phyloP scores from a whole-genome alignment of 2,888 invertebrate genomes.

The Eremobia ochroleuca region DNA sequence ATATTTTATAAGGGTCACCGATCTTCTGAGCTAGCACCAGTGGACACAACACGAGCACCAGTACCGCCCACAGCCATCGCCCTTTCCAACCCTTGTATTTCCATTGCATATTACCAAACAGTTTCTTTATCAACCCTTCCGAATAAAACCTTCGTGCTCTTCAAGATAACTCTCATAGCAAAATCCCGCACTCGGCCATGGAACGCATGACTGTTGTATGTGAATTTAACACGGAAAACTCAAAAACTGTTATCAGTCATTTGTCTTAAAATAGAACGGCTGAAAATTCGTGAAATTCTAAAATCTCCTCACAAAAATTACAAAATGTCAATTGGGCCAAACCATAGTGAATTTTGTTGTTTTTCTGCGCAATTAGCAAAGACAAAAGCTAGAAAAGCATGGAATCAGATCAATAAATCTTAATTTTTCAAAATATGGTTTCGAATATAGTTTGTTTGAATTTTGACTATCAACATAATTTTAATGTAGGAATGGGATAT shows the following conservation, averaged over 20 bases:
- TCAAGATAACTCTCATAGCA: slow-evolving; percentile 77
- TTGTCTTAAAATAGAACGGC: slow-evolving; percentile 88
- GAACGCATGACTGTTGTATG: slow-evolving; percentile 76
- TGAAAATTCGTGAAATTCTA: slow-evolving; percentile 83
- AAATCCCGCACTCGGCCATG: slow-evolving; percentile 66
- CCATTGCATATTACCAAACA: slow-evolving; percentile 88
- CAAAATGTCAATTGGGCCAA: slow-evolving; percentile 77
- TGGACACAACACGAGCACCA: slow-evolving; percentile 75
- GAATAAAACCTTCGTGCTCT: slow-evolving; percentile 73
- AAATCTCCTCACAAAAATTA: slow-evolving; percentile 80
- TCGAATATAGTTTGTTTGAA: not conserved
- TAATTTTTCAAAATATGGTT: not conserved
- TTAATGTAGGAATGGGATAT: not conserved
- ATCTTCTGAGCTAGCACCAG: slow-evolving; percentile 86
- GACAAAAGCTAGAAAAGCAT: slow-evolving; percentile 45
- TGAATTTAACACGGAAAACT: slow-evolving; percentile 75
- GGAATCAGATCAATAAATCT: slow-evolving; percentile 46
- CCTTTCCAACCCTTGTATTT: slow-evolving; percentile 82
- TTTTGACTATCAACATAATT: not conserved
- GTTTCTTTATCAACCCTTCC: slow-evolving; percentile 69
- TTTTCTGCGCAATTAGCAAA: slow-evolving; percentile 68
- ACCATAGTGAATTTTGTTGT: slow-evolving; percentile 70
- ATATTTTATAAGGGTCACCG: slow-evolving; percentile 96
- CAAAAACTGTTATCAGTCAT: slow-evolving; percentile 86
- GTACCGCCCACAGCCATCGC: slow-evolving; percentile 81